phyloP scores from a whole-genome alignment of 2,888 invertebrate species.

The Chalcosyrphus nemorum region DNA sequence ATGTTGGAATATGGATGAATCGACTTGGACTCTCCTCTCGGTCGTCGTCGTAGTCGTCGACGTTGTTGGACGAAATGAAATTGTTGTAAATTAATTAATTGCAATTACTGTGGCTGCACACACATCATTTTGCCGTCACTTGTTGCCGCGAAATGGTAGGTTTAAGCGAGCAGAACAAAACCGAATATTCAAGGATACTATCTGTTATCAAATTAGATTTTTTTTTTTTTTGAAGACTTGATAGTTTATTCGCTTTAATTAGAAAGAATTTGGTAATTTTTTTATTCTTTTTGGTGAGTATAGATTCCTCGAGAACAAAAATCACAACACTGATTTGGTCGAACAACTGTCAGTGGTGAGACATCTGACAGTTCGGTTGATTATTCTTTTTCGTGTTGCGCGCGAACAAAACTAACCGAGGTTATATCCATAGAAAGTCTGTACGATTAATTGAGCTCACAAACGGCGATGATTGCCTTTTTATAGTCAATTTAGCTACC shows the following conservation, averaged over 20 bases:
- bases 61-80: slow-evolving; percentile 71
- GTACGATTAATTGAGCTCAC: slow-evolving; percentile 82
- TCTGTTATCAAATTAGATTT: slow-evolving; percentile 6
- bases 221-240: slow-evolving; percentile 23
- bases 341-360: slow-evolving; percentile 42
- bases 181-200: slow-evolving; percentile 35
- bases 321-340: not conserved
- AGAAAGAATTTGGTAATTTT: slow-evolving; percentile 64
- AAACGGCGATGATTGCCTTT: slow-evolving; percentile 86
- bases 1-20: slow-evolving; percentile 47
- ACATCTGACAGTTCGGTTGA: slow-evolving; percentile 53
- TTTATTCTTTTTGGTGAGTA: slow-evolving; percentile 41
- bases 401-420: slow-evolving; percentile 70
- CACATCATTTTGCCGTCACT: slow-evolving; percentile 65
- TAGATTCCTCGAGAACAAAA: slow-evolving; percentile 40
- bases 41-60: not conserved
- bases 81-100: slow-evolving; percentile 80
- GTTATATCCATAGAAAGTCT: slow-evolving; percentile 78
- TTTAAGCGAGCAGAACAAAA: slow-evolving; percentile 23
- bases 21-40: slow-evolving; percentile 41
- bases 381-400: slow-evolving; percentile 58
- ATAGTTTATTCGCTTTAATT: slow-evolving; percentile 48
- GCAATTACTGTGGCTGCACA: slow-evolving; percentile 74
- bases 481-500: slow-evolving; percentile 81
- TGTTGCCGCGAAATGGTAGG: slow-evolving; percentile 69